These are phyloP conservation scores for Junco hyemalis DNA, from an alignment of 2,113 vertebrate genomes.

Conservation along the genomic window DNA sequence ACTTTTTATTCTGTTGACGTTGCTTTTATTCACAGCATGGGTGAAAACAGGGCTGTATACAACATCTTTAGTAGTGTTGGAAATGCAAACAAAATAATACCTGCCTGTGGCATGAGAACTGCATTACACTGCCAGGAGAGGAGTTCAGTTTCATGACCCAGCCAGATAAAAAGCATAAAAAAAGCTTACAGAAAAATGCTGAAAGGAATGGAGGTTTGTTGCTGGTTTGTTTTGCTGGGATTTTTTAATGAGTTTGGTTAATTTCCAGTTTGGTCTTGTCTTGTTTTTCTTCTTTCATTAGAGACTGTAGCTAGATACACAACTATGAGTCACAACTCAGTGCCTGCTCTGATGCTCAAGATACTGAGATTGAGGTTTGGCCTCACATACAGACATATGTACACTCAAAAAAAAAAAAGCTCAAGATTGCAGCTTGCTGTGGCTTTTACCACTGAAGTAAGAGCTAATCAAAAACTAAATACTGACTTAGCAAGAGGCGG, in stretches of 20 bases:
- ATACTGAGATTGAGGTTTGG: background rate
- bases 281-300: background rate
- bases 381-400: background rate
- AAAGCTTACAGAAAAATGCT: background rate
- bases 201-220: background rate
- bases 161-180: background rate
- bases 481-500: slow-evolving; percentile 7
- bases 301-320: background rate
- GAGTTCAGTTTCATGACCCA: background rate
- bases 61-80: background rate
- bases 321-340: background rate
- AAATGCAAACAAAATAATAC: background rate
- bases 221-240: background rate
- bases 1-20: background rate
- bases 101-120: background rate
- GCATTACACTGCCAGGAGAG: background rate
- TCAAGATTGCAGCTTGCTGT: background rate
- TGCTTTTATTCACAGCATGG: background rate
- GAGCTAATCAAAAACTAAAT: slow-evolving; percentile 17
- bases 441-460: slow-evolving; percentile 21
- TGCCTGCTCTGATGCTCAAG: background rate
- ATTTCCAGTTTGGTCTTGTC: background rate
- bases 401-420: background rate
- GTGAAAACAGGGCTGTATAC: background rate
- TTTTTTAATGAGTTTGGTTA: background rate